Evolutionary conservation across 2,888 invertebrate genomes (phyloP).

Genomic region (Scaptomyza polygonia): DNA sequence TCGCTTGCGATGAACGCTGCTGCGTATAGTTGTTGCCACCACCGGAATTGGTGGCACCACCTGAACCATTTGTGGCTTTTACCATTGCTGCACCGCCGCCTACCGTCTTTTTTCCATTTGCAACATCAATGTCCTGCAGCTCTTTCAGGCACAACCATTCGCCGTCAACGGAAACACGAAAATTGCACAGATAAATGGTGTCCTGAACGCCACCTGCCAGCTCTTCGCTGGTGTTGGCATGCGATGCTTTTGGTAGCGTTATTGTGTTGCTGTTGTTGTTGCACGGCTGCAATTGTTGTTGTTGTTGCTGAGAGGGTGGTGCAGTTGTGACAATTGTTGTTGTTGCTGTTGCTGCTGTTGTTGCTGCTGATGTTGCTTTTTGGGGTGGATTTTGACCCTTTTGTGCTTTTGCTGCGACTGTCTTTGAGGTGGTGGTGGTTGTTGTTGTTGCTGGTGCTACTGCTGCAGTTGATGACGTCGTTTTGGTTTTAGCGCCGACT

Average conservation of each 20-base stretch:
- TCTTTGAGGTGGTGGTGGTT: constrained; percentile 15
- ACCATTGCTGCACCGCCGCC: constrained; percentile 55
- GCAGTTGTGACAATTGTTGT: constrained; percentile 8
- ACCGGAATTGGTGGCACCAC: constrained; percentile 7
- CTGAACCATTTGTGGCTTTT: constrained; percentile 23
- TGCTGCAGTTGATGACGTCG: constrained; percentile 49
- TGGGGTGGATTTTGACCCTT: constrained; percentile 70
- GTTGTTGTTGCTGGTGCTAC: constrained; percentile 34
- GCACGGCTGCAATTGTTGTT: constrained; percentile 55
- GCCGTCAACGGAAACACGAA: constrained; percentile 98
- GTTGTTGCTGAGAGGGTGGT: constrained; percentile 11
- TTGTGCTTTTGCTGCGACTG: constrained; percentile 45
- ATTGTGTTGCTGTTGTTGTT: constrained; percentile 79
- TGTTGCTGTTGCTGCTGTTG: constrained; percentile 28
- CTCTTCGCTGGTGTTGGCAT: constrained; percentile 83
- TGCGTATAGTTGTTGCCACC: constrained; percentile 28
- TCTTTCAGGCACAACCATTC: constrained; percentile 98
- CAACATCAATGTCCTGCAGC: constrained; percentile 93
- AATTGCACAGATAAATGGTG: constrained; percentile 98
- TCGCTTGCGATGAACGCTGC: constrained; percentile 41
- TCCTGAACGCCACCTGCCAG: constrained; percentile 91
- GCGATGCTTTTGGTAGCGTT: constrained; percentile 84
- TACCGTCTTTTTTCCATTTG: constrained; percentile 82
- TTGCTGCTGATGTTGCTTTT: constrained; percentile 30
- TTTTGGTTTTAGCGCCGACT: constrained; percentile 54